Evolutionary conservation across 2,797 vertebrate genomes (phyloP).

Genomic region (Tolypeutes matacus): DNA sequence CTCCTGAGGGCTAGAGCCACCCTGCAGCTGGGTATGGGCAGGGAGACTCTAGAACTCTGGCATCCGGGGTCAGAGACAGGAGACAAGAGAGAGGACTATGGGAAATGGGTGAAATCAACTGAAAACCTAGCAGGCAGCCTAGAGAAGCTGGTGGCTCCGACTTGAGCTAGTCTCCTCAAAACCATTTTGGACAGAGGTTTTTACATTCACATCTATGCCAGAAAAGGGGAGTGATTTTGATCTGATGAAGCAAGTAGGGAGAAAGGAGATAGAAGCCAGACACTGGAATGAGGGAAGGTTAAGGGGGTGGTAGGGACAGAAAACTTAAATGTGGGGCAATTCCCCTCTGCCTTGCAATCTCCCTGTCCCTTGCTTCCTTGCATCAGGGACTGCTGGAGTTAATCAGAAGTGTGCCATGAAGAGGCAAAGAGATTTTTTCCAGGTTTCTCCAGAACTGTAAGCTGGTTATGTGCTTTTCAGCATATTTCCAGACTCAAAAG

Average conservation of each 20-base stretch:
- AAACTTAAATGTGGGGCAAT: neutral
- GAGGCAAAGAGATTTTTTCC: neutral
- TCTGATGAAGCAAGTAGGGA: neutral
- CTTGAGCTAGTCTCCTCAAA: neutral
- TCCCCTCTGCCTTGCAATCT: neutral
- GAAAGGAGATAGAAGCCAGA: neutral
- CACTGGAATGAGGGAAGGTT: neutral
- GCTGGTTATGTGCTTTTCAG: neutral
- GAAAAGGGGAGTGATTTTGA: neutral
- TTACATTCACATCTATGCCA: neutral
- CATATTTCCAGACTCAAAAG: neutral
- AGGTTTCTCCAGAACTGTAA: neutral
- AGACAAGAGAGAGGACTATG: neutral
- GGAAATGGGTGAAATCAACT: neutral
- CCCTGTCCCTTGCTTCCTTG: neutral
- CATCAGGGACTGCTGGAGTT: neutral
- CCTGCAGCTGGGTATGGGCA: rapidly evolving
- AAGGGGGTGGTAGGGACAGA: neutral
- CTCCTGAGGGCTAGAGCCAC: neutral
- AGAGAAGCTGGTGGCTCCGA: neutral
- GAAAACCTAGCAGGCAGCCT: neutral
- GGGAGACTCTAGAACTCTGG: neutral
- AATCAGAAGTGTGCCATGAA: neutral
- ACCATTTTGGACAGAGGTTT: neutral
- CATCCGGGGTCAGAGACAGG: neutral